phyloP scores from a whole-genome alignment of 37 sponge, comb jelly and placozoan genomes.

The Ephydatia muelleri region DNA sequence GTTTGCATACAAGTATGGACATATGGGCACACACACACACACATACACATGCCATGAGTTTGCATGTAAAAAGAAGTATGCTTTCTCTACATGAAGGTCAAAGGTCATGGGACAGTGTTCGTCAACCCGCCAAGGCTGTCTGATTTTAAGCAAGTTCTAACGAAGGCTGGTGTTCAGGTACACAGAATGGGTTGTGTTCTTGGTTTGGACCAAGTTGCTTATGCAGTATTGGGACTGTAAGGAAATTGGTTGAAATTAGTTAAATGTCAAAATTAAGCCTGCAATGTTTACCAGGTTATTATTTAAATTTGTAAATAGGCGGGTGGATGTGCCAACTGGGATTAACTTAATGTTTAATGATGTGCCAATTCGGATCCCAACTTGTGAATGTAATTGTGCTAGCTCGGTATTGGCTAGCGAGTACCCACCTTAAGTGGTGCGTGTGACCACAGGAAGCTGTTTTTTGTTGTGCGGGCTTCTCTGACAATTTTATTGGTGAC shows the following conservation, averaged over 20 bases:
- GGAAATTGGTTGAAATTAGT: no score
- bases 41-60: no score
- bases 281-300: neutral
- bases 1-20: neutral
- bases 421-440: neutral
- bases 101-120: conserved; percentile 83
- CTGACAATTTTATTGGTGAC: neutral
- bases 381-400: neutral
- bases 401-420: neutral
- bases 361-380: neutral
- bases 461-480: neutral
- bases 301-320: neutral
- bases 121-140: conserved; percentile 98
- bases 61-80: no score
- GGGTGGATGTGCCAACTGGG: no score
- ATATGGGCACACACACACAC: neutral
- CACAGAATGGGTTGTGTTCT: neutral
- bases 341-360: neutral
- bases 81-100: conserved; percentile 45
- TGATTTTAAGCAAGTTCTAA: conserved; percentile 95
- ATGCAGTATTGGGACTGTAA: conserved; percentile 11
- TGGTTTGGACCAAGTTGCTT: no score
- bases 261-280: no score
- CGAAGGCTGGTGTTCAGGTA: conserved; percentile 91
- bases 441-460: neutral